Conservation (phyloP, 1,140 invertebrate species). For the Drosophila athabasca region DNA sequence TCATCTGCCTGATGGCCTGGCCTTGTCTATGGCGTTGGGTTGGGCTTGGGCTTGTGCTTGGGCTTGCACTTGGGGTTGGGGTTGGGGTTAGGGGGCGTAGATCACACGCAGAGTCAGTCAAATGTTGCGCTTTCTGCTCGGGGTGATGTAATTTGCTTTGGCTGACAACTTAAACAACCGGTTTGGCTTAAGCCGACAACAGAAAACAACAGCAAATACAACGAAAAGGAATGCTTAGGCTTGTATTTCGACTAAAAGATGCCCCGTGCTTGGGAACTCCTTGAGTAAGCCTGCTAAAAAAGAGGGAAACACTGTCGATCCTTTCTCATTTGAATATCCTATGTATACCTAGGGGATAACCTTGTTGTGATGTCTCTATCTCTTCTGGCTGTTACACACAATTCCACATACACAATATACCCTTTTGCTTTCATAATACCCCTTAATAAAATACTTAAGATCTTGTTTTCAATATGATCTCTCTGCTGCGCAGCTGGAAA, state of each 20-base stretch:
- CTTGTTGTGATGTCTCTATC: no score
- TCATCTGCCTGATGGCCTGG: constrained; percentile 21
- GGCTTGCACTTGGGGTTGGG: background rate
- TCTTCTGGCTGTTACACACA: no score
- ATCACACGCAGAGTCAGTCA: constrained; percentile 37
- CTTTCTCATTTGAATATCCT: no score
- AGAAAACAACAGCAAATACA: constrained; percentile 22
- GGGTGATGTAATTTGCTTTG: constrained; percentile 73
- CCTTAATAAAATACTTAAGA: constrained; percentile 41
- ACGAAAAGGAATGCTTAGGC: no score
- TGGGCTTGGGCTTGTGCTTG: constrained; percentile 12
- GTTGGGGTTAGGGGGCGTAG: constrained; percentile 27
- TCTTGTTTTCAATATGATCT: constrained; percentile 52
- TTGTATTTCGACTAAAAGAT: no score
- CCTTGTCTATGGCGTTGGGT: constrained; percentile 25
- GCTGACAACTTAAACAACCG: constrained; percentile 67
- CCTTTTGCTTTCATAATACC: no score
- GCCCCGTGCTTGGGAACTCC: no score
- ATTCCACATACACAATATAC: no score
- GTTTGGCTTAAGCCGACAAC: constrained; percentile 41
- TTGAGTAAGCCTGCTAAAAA: no score
- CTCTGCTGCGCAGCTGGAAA: constrained; percentile 47
- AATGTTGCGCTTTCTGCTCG: constrained; percentile 40
- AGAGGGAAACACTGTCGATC: no score
- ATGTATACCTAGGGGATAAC: no score